Conservation (phyloP, 2,888 invertebrate genomes). For the Stenodema calcarata region DNA sequence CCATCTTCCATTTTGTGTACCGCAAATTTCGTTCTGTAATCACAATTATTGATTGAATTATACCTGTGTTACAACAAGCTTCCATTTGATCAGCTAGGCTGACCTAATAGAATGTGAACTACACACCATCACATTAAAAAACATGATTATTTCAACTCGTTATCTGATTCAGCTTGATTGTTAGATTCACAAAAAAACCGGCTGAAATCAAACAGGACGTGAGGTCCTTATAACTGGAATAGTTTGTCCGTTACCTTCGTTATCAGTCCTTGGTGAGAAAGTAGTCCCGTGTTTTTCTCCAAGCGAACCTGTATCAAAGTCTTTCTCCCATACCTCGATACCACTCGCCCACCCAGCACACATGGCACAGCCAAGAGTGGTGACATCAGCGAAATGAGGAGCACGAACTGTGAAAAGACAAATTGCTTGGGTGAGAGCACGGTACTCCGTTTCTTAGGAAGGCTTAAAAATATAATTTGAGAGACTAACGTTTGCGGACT, state of each 20-base stretch:
- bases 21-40: conserved; percentile 77
- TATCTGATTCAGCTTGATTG: no score
- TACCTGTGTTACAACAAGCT: neutral
- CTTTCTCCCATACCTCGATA: conserved; percentile 70
- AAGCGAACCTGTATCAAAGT: conserved; percentile 24
- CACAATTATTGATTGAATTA: neutral
- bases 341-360: conserved; percentile 84
- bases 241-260: conserved; percentile 47
- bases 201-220: no score
- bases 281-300: conserved; percentile 46
- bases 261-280: conserved; percentile 46
- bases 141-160: no score
- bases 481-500: no score
- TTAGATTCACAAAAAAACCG: no score
- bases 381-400: conserved; percentile 71
- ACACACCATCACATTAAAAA: no score
- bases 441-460: no score
- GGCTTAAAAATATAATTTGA: no score
- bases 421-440: neutral
- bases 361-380: conserved; percentile 91
- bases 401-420: conserved; percentile 46
- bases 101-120: neutral
- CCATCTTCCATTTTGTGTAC: conserved; percentile 93
- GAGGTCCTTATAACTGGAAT: no score
- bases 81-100: neutral